Base-by-base conservation (phyloP, 2,113 vertebrate genomes). In the Ceyx melanurus region DNA sequence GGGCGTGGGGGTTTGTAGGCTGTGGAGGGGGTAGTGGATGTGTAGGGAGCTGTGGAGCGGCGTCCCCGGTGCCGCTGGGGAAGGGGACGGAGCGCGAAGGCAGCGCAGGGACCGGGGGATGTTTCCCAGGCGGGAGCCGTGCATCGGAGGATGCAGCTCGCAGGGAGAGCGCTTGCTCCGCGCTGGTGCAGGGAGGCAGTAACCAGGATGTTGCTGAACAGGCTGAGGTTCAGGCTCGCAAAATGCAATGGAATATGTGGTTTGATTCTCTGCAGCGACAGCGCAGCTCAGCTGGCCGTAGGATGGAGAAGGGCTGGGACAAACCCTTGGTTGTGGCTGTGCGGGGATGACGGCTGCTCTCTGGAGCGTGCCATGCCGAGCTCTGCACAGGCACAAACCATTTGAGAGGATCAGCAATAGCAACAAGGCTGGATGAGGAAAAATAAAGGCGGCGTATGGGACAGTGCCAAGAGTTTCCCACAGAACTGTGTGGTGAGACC, bases 341-440 rank as follows among this genome's bases (percentile, higher is more conserved):
- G 65, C 53, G 5, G 54, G 60, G 46, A 5, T 45, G 74, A 5
- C 14, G 6, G 86, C 67, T 6, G 80, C 72, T 22, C 33, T 51
- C 64, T 29, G 75, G 25, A 43, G 62, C 5, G 26, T 8, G 70
- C 48, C 35, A 1, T 1, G 15, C 64, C 10, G 10, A 46, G 61
- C 22, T 1, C 67, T 3, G 37, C 11, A 3, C 12, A 20, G 48
- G 53, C 58, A 5, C 58, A 0, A 11, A 6, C 60, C 1, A 0
- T 51, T 12, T 3, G 50, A 23, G 75, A 45, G 46, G 26, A 16
- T 42, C 4, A 31, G 66, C 37, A 2, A 2, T 15, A 46, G 53
- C 42, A 43, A 43, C 1, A 11, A 23, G 48, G 3, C 25, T n/a
- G 3, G 11, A 9, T 17, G 76, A 65, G 33, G 42, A 4, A 3